These are phyloP conservation scores for Saccostrea echinata DNA, from an alignment of 1,140 invertebrate species.

Conservation along the genomic window DNA sequence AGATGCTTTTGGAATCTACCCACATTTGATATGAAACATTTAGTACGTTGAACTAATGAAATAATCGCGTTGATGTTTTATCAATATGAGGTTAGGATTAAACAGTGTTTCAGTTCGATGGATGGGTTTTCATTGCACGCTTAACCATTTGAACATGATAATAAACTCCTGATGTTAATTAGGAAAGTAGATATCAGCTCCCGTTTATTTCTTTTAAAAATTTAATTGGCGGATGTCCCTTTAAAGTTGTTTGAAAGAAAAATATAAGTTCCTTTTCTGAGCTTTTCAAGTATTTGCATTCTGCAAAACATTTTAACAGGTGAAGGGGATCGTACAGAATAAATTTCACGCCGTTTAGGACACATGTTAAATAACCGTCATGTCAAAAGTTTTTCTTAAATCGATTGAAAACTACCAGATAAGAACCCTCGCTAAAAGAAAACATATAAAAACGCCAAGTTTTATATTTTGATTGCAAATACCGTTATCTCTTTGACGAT, in stretches of 20 bases:
- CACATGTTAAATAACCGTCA: neutral
- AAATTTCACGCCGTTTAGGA: neutral
- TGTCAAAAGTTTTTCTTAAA: neutral
- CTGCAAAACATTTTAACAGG: no score
- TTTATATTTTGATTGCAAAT: conserved; percentile 7
- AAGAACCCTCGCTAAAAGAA: neutral
- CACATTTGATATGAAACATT: no score
- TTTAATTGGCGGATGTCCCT: neutral
- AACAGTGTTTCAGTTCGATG: neutral
- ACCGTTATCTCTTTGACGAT: neutral
- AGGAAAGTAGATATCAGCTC: neutral
- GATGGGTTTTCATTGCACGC: neutral
- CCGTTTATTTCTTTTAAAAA: neutral
- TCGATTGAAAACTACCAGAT: conserved; percentile 3
- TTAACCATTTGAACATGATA: neutral
- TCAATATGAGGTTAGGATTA: neutral
- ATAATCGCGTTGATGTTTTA: neutral
- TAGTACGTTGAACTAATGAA: neutral
- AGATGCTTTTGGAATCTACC: no score
- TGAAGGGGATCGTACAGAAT: neutral
- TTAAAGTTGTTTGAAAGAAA: neutral
- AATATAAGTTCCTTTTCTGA: no score
- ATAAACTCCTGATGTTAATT: neutral
- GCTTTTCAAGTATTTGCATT: no score
- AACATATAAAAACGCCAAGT: neutral